Percentiles rank a stretch among this genome's conserved stretches.
These are phyloP conservation scores for Myathropa florea DNA, from an alignment of 2,888 invertebrate species.

Conservation along the genomic window DNA sequence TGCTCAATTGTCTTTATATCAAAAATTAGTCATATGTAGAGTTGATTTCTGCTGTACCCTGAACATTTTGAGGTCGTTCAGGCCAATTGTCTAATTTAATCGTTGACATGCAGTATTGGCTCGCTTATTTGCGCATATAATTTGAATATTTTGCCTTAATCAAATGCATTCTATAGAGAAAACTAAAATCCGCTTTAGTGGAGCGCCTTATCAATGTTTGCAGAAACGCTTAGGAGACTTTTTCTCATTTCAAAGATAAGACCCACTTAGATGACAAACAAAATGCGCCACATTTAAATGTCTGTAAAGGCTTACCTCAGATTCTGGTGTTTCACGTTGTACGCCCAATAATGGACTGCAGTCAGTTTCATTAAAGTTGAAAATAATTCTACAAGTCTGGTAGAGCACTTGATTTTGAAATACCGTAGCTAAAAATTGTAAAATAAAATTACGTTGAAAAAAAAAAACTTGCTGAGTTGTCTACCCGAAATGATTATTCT, in stretches of 20 bases:
- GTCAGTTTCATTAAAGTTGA: constrained; percentile 83
- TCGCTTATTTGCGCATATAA: too few species aligned
- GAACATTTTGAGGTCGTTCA: too few species aligned
- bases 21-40: too few species aligned
- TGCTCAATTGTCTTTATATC: too few species aligned
- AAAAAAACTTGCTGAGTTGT: background rate
- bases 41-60: too few species aligned
- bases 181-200: background rate
- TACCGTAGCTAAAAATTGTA: constrained; percentile 78
- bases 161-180: too few species aligned
- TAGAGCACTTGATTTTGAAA: constrained; percentile 86
- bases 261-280: background rate
- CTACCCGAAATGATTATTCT: background rate
- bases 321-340: constrained; percentile 82
- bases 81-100: background rate
- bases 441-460: constrained; percentile 35
- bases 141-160: too few species aligned
- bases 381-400: constrained; percentile 85
- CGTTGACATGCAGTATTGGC: background rate
- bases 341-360: constrained; percentile 81
- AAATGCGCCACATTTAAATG: too few species aligned
- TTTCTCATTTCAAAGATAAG: background rate
- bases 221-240: background rate
- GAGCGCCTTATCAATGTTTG: background rate
- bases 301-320: constrained; percentile 77